Percentiles rank a stretch among this genome's conserved stretches.
Conservation (phyloP, 2,797 vertebrate genomes). For the Rhinichthys osculus region DNA sequence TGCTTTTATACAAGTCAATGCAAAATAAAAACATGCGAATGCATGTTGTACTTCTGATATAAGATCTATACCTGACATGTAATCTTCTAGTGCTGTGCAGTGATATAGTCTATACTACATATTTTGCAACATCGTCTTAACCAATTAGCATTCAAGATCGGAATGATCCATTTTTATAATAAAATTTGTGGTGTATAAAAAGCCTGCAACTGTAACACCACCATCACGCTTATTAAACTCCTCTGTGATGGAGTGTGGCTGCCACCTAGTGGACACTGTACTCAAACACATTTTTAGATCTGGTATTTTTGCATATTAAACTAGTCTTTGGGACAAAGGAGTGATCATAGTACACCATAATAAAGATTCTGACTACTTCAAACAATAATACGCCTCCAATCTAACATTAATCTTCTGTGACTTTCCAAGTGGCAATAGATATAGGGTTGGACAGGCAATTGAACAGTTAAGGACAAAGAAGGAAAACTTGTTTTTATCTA, state of each 20-base stretch:
- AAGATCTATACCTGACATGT: neutral
- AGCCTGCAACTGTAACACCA: neutral
- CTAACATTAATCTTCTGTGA: neutral
- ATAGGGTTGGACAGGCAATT: neutral
- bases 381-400: neutral
- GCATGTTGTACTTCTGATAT: neutral
- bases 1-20: neutral
- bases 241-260: neutral
- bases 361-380: neutral
- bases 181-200: neutral
- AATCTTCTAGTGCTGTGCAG: neutral
- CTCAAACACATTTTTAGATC: neutral
- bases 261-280: conserved; percentile 4
- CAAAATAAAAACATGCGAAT: neutral
- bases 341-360: neutral
- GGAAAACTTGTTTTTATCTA: no score
- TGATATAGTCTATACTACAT: neutral
- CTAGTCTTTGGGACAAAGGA: neutral
- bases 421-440: neutral
- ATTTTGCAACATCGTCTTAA: neutral
- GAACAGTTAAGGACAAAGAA: no score
- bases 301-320: neutral
- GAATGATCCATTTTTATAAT: neutral
- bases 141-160: neutral
- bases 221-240: neutral